Percentiles rank a stretch among this genome's conserved stretches.
Conservation (phyloP, 2,888 invertebrate genomes). For the Thera britannica region DNA sequence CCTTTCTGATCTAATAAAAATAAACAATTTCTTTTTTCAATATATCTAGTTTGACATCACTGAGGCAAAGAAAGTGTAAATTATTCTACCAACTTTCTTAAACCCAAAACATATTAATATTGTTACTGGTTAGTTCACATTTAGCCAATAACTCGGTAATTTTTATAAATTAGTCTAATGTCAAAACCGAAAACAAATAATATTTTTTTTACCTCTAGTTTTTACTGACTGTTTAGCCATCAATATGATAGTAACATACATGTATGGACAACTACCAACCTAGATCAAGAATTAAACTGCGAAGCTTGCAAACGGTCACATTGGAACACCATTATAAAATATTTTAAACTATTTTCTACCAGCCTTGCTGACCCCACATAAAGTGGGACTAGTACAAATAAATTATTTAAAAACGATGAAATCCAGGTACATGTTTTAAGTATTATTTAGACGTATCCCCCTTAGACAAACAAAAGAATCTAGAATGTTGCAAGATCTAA, state of each 20-base stretch:
- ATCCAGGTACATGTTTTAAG: too few species aligned
- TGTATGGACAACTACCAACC: not conserved
- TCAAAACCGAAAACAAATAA: not conserved
- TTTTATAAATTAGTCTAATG: constrained; percentile 10
- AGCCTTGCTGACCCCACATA: too few species aligned
- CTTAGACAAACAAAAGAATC: too few species aligned
- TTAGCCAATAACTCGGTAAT: constrained; percentile 8
- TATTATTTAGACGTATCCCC: too few species aligned
- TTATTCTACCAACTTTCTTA: constrained; percentile 17
- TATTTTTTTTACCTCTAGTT: not conserved
- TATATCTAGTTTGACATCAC: constrained; percentile 12
- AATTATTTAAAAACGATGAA: too few species aligned
- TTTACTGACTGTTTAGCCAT: not conserved
- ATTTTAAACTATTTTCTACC: too few species aligned
- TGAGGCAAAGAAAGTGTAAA: constrained; percentile 20
- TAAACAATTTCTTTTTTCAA: constrained; percentile 34
- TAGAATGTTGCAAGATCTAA: too few species aligned
- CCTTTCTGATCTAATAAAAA: constrained; percentile 10
- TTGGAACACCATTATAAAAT: too few species aligned
- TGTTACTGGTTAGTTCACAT: not conserved
- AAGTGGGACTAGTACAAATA: too few species aligned
- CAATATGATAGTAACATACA: not conserved
- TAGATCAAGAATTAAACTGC: not conserved
- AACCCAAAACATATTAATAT: not conserved
- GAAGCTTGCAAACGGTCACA: too few species aligned